These are phyloP conservation scores for Diadumene lineata DNA, from an alignment of 92 coral and sea anemone species.

Conservation along the genomic window DNA sequence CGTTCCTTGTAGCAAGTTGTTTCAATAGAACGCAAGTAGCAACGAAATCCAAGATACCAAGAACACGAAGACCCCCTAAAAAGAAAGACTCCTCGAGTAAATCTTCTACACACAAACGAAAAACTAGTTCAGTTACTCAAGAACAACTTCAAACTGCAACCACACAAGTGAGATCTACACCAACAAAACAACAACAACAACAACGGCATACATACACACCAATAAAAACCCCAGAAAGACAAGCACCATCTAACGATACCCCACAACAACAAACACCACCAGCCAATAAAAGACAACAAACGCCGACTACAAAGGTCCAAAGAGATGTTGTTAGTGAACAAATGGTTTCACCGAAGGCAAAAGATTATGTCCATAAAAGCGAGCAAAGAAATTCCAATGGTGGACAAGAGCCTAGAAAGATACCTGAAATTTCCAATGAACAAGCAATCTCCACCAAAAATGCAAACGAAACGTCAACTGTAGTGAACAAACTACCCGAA, in stretches of 20 bases:
- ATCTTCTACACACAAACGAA: background rate
- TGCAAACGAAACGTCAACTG: background rate
- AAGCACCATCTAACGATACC: background rate
- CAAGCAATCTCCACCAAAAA: background rate
- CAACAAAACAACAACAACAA: background rate
- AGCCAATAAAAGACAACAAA: background rate
- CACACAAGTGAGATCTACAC: background rate
- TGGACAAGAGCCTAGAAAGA: background rate
- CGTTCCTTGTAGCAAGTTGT: constrained; percentile 91
- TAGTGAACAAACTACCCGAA: background rate
- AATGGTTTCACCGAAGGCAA: background rate
- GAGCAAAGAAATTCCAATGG: background rate
- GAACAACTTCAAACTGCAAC: background rate
- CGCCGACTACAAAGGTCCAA: background rate
- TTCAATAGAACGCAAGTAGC: constrained; percentile 80
- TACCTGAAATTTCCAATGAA: background rate
- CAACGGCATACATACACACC: background rate
- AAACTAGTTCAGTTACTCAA: background rate
- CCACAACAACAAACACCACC: background rate
- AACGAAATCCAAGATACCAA: background rate
- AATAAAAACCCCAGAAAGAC: background rate
- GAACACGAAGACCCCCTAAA: background rate
- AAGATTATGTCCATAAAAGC: background rate
- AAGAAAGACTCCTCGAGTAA: background rate
- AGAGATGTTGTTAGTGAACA: background rate